Base-by-base conservation (phyloP, 2,888 invertebrate species). In the Lypha dubia region DNA sequence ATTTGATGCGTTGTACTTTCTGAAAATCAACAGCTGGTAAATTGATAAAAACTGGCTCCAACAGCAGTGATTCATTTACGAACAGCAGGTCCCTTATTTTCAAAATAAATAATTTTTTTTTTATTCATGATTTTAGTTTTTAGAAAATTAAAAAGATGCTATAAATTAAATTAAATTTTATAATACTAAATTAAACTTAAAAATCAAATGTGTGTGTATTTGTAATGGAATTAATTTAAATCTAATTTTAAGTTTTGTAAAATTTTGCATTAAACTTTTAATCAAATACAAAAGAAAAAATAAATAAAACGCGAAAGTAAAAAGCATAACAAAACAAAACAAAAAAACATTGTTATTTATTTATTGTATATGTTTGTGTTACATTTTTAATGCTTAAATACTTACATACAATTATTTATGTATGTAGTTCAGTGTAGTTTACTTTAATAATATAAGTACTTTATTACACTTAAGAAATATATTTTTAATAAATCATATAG, bases 341-440 rank as follows among this genome's bases (percentile, higher is more conserved):
- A 58, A 20, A 24, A 62, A 62, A 60, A 46, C 28, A 24, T 41
- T 63, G 65, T 65, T 70, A 51, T 62, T 77, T 51, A 70, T 70
- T 63, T 28, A 46, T 15, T 74, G 38, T 71, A 20, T 74, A 74
- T 24, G 35, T 68, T 65, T 28, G 24, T 73, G 68, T 74, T 75
- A 38, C 15, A 41, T 65, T 44, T 60, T 67, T 58, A 67, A 58
- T 38, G 41, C 15, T 51, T 41, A 51, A 60, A 65, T 38, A 51
- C 15, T 51, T 41, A 51, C 51, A 65, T 32, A 67, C 41, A 41
- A 60, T 51, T 73, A 49, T 67, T 76, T 35, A 76, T n/a, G n/a
- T n/a, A 46, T 62, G 65, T 84, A 65, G 67, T 77, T 80, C 15
- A 79, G 41, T 74, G 62, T 77, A 62, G 67, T 77, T 65, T 80